Evolutionary conservation across 2,113 vertebrate genomes (phyloP).

Genomic region (Nesospiza acunhae): DNA sequence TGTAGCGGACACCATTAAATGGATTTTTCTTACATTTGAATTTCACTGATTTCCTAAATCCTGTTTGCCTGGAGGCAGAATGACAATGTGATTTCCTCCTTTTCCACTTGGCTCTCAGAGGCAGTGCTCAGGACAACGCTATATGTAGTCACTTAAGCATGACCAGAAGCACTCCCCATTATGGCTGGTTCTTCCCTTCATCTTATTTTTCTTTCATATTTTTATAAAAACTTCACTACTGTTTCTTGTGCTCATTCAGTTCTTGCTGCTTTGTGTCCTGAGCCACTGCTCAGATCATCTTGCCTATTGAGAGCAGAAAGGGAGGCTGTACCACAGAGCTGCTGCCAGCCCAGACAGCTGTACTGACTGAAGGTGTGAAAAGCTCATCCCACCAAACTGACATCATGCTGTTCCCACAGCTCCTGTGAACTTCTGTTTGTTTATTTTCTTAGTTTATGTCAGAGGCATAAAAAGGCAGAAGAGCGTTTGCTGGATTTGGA

Average conservation of each 20-base stretch:
- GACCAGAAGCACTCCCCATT: neutral
- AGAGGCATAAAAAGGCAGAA: neutral
- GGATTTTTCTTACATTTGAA: slow-evolving; percentile 23
- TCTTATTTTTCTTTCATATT: neutral
- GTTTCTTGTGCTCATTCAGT: neutral
- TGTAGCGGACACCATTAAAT: neutral
- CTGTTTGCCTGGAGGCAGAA: neutral
- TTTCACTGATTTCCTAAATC: slow-evolving; percentile 24
- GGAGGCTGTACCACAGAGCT: neutral
- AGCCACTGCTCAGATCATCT: neutral
- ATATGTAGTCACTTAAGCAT: neutral
- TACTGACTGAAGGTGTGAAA: neutral
- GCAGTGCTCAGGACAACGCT: neutral
- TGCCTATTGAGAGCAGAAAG: neutral
- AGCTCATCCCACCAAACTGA: neutral
- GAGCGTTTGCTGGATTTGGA: neutral
- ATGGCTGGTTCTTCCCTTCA: neutral
- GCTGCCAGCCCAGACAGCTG: neutral
- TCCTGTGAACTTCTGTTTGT: neutral
- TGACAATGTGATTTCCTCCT: neutral
- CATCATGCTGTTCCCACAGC: neutral
- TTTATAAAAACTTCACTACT: neutral
- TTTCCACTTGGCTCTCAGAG: neutral
- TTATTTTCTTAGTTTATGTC: neutral
- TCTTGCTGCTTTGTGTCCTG: neutral